Base-by-base conservation (phyloP, 2,888 invertebrate genomes). In the Cataglyphis livida region DNA sequence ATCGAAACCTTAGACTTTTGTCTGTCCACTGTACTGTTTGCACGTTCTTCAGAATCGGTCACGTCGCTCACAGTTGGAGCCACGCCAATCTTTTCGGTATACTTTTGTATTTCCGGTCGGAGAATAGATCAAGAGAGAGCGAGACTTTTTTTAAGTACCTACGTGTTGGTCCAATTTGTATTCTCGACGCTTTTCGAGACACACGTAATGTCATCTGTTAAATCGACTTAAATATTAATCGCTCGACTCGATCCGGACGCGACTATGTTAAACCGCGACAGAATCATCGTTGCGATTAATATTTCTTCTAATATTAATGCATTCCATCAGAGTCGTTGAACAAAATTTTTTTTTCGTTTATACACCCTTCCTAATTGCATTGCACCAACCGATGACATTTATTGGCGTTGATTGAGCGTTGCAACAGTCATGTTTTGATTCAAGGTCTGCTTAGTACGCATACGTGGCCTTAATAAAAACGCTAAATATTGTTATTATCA, bases 341-440 rank as follows among this genome's bases (percentile, higher is more conserved):
- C 18, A n/a, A 32, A 12, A 3, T 66, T 62, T 59, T 81, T 62
- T 65, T 48, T 76, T 59, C n/a, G 48, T 64, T 76, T 68, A 28
- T 86, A 83, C 79, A 91, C 91, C 90, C 90, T 91, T 90, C 91
- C 89, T 91, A 92, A 91, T 92, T 88, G 84, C 86, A 89, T 91
- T 91, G 90, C 90, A 91, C 84, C 88, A 91, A 86, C 76, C 90
- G 89, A 89, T 91, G 91, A 88, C 91, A 92, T 93, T 92, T 91
- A 93, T 92, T 92, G 92, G 89, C 91, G 89, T 84, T 91, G 93
- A 92, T 93, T 91, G 90, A 91, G 88, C 86, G 89, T 92, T 92
- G 90, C 91, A 92, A 92, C 92, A 91, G 92, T 90, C 88, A 88
- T 84, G 88, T 89, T 88, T 90, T 85, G 90, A 92, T 91, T 91